phyloP scores from a whole-genome alignment of 2,797 vertebrate species.

The Crocodylus rhombifer region DNA sequence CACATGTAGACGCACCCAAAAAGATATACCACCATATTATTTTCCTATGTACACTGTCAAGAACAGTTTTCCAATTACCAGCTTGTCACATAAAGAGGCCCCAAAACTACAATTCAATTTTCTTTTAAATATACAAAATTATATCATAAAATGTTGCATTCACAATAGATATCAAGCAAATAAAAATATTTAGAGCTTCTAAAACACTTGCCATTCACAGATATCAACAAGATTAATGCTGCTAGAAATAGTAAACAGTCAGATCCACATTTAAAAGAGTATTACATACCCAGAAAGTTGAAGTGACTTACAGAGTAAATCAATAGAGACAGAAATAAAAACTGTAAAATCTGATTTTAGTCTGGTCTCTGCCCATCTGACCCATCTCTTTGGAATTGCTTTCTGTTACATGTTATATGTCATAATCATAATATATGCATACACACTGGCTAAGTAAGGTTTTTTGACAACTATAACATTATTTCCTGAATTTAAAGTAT shows the following conservation, averaged over 20 bases:
- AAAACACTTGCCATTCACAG: not conserved
- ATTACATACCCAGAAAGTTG: slow-evolving; percentile 7
- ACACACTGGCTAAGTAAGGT: not conserved
- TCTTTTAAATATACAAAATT: not conserved
- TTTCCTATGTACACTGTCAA: not conserved
- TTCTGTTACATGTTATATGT: not conserved
- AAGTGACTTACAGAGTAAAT: not conserved
- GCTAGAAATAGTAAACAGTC: not conserved
- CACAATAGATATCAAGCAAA: not conserved
- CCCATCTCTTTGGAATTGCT: not conserved
- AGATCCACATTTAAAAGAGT: not conserved
- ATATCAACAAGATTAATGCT: not conserved
- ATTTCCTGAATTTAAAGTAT: not conserved
- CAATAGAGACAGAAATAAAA: slow-evolving; percentile 7
- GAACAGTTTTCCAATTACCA: slow-evolving; percentile 5
- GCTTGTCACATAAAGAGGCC: not conserved
- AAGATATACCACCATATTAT: not conserved
- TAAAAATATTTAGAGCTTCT: not conserved
- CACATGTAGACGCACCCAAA: too few species aligned
- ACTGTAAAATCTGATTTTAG: not conserved
- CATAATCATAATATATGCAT: not conserved
- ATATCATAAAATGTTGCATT: not conserved
- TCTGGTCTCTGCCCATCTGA: not conserved
- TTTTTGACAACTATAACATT: not conserved
- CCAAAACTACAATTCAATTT: not conserved